A percentile compares a stretch with the other conserved stretches of the same genome.
Conservation (phyloP, 2,113 vertebrate species). For the Australoheros scitulus region DNA sequence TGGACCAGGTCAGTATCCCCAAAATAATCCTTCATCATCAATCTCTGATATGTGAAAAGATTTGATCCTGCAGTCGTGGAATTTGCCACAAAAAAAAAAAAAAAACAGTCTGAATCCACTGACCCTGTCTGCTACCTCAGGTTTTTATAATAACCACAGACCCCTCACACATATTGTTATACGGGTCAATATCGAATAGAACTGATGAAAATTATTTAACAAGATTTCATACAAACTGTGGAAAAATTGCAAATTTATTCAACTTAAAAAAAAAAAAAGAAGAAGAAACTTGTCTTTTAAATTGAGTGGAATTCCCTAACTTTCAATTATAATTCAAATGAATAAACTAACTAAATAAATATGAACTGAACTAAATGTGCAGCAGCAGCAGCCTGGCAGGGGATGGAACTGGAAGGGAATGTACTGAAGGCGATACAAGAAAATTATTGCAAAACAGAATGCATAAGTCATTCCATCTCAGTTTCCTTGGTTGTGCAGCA, state of each 20-base stretch:
- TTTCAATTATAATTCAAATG: not conserved
- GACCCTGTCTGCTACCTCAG: too few relatives aligned
- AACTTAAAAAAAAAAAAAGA: not conserved
- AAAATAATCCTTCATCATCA: not conserved
- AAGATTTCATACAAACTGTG: not conserved
- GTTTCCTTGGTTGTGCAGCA: not conserved
- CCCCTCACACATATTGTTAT: not conserved
- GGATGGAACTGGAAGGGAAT: not conserved
- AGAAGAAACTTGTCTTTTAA: not conserved
- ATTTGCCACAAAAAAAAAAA: too few relatives aligned
- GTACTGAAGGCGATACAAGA: not conserved
- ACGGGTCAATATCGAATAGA: not conserved
- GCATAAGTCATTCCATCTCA: not conserved
- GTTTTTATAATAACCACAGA: not conserved
- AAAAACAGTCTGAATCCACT: not conserved
- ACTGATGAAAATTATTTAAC: not conserved
- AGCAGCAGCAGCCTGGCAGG: not conserved
- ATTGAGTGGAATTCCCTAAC: too few relatives aligned
- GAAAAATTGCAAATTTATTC: not conserved
- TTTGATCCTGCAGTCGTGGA: not conserved
- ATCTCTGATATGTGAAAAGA: not conserved
- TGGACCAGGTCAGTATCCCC: conserved; percentile 88
- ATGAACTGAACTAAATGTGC: not conserved
- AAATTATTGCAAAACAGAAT: not conserved
- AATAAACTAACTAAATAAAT: not conserved